Conservation (phyloP, 2,888 invertebrate species). For the Trissoscelio sp. region DNA sequence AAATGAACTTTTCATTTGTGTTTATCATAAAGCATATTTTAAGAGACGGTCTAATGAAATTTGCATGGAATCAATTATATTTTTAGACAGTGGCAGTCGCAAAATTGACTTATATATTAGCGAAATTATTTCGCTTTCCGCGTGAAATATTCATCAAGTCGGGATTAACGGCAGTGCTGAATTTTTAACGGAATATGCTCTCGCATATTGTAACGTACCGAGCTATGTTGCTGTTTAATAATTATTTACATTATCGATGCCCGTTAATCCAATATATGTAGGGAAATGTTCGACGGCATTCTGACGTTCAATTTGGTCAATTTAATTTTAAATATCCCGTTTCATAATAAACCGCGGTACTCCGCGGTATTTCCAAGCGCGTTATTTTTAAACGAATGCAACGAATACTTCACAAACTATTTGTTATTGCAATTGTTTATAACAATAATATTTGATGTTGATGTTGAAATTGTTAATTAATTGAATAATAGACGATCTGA, state of each 20-base stretch:
- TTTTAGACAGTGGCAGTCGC: not conserved
- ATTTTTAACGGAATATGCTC: constrained; percentile 23
- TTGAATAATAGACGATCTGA: too few relatives aligned
- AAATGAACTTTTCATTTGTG: too few relatives aligned
- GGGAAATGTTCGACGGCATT: not conserved
- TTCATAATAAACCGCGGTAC: too few relatives aligned
- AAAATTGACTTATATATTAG: constrained; percentile 4
- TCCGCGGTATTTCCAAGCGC: too few relatives aligned
- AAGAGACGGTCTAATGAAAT: not conserved
- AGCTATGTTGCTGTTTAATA: constrained; percentile 6
- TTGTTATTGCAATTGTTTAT: too few relatives aligned
- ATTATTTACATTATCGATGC: constrained; percentile 34
- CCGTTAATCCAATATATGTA: constrained; percentile 18
- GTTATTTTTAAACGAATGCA: too few relatives aligned
- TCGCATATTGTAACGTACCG: constrained; percentile 13
- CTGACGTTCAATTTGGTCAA: not conserved
- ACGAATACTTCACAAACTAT: too few relatives aligned
- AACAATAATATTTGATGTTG: too few relatives aligned
- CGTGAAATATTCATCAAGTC: constrained; percentile 23
- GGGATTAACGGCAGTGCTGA: not conserved
- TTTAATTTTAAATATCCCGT: constrained; percentile 19
- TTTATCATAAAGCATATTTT: too few relatives aligned
- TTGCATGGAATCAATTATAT: not conserved
- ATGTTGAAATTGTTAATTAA: too few relatives aligned
- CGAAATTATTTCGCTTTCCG: constrained; percentile 18